These are phyloP conservation scores for Gibbula magus DNA, from an alignment of 2,888 invertebrate species.

Conservation along the genomic window DNA sequence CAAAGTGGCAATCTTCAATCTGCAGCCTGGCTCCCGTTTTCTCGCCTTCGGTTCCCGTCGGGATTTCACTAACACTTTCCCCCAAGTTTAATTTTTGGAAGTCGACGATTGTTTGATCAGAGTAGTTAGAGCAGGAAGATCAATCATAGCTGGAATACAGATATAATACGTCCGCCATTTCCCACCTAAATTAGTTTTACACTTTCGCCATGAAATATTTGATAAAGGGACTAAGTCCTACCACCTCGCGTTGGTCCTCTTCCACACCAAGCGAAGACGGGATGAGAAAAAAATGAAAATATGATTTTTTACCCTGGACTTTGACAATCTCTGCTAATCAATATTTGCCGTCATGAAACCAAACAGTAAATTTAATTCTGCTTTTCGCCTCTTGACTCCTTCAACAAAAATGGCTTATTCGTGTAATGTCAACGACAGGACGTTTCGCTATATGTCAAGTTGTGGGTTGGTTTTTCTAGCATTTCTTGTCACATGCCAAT, in stretches of 20 bases:
- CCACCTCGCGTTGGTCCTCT: background rate
- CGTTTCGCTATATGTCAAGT: background rate
- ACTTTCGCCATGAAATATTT: conserved; percentile 13
- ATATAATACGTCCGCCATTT: background rate
- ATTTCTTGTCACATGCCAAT: background rate
- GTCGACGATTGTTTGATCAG: conserved; percentile 24
- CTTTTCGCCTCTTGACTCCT: conserved; percentile 21
- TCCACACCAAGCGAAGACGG: background rate
- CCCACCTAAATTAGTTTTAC: conserved; percentile 19
- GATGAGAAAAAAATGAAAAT: conserved; percentile 12
- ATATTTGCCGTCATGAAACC: conserved; percentile 16
- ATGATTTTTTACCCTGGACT: conserved; percentile 12
- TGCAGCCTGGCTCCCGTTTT: background rate
- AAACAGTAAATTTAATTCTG: conserved; percentile 21
- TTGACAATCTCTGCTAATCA: conserved; percentile 12
- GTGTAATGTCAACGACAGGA: background rate
- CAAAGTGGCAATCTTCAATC: conserved; percentile 18
- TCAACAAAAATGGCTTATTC: background rate
- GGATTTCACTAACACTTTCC: conserved; percentile 8
- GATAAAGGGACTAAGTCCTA: conserved; percentile 1
- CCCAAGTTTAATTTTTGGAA: conserved; percentile 22
- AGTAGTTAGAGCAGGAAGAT: conserved; percentile 9
- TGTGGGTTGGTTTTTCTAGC: background rate
- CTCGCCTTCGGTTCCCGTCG: background rate
- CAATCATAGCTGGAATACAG: conserved; percentile 12